Base-by-base conservation (phyloP, 2,888 invertebrate genomes). In the Gymnosoma rotundatum region DNA sequence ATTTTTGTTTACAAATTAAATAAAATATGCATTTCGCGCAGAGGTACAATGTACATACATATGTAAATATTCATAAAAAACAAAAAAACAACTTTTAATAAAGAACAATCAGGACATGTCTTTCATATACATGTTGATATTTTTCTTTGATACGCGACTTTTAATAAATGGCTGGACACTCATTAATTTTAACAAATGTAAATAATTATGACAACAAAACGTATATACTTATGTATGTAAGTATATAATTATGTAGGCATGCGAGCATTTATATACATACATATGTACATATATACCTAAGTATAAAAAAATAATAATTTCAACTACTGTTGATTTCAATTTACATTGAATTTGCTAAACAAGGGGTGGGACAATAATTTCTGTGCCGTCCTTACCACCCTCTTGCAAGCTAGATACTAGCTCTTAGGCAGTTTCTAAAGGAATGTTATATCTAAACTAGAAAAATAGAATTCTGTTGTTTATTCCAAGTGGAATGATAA, bases 141-240 rank as follows among this genome's bases (percentile, higher is more conserved):
- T 54, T 66, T 32, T 36, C 36, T 58, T 61, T 80, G 16, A 25
- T 54, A 83, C 82, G 82, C 52, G 69, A 76, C 70, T 67, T 80
- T 83, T 78, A 80, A 83, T 86, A 83, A 81, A 87, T 86, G 85
- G 81, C 87, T 85, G 86, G 85, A 83, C 86, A 79, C 83, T 86
- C 86, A 85, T 85, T 83, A 83, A 75, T 66, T 74, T 83, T 82
- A 78, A 74, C 48, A 86, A 86, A 75, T 82, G 86, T 83, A 83
- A 83, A 72, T 86, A 80, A 84, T 84, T 78, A 83, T 73, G 80
- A 69, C 83, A 79, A 67, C 48, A 78, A 63, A 69, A 56, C 60
- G 20, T 75, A 20, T 48, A 36, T 61, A 48, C 25, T 32, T 32
- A 32, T 32, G 5, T 38, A 38, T 8, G 8, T 38, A 42, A 2